Evolutionary conservation across 2,888 invertebrate genomes (phyloP).

Genomic region (Phoronis australis): DNA sequence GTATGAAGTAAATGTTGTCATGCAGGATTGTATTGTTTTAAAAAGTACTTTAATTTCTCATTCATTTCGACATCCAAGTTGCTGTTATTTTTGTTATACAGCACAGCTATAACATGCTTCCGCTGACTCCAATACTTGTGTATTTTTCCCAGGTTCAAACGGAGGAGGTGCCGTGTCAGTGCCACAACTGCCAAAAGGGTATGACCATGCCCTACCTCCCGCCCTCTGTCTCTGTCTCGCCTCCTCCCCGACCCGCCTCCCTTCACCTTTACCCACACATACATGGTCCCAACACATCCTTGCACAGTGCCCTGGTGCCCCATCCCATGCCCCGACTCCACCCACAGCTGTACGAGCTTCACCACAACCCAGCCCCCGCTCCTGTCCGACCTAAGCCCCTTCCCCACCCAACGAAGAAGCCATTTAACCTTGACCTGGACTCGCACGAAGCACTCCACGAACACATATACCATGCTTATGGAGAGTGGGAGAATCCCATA

Average conservation of each 20-base stretch:
- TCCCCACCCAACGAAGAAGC: conserved; percentile 22
- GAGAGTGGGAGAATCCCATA: conserved; percentile 46
- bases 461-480: conserved; percentile 44
- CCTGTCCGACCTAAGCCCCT: conserved; percentile 22
- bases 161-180: conserved; percentile 44
- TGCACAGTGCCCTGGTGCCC: not conserved
- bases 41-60: too few species aligned
- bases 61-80: too few species aligned
- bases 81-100: too few species aligned
- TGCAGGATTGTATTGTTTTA: too few species aligned
- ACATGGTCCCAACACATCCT: conserved; percentile 28
- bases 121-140: too few species aligned
- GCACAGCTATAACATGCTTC: too few species aligned
- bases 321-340: conserved; percentile 35
- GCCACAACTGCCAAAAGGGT: conserved; percentile 47
- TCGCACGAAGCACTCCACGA: conserved; percentile 41
- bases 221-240: conserved; percentile 25
- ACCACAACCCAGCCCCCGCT: conserved; percentile 25
- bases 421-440: conserved; percentile 46
- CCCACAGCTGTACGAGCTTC: conserved; percentile 47
- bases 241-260: conserved; percentile 37
- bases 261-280: conserved; percentile 49
- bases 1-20: too few species aligned
- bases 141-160: conserved; percentile 26
- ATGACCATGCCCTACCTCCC: conserved; percentile 41